A percentile compares a stretch with the other conserved stretches of the same genome.
Conservation (phyloP, 2,113 vertebrate species). For the Microcebus tavaratra region DNA sequence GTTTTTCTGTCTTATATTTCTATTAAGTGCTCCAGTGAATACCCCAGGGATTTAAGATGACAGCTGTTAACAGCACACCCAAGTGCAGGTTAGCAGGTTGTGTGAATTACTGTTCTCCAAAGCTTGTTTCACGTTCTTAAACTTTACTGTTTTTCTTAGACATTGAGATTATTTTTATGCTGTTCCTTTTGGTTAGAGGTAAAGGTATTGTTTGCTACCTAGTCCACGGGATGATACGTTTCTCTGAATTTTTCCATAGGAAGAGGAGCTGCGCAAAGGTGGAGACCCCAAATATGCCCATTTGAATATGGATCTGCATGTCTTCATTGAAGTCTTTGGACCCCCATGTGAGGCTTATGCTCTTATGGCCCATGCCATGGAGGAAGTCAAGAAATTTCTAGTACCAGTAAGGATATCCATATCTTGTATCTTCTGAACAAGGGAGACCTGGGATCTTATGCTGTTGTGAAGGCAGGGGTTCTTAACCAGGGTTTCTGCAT, state of each 20-base stretch:
- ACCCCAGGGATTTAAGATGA: background rate
- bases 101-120: background rate
- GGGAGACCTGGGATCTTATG: background rate
- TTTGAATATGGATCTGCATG: conserved; percentile 95
- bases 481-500: background rate
- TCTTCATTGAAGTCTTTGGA: conserved; percentile 97
- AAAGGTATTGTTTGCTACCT: background rate
- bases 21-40: background rate
- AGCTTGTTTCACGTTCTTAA: conserved; percentile 10
- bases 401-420: conserved; percentile 89
- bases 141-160: background rate
- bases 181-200: background rate
- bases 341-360: conserved; percentile 96
- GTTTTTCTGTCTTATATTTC: conserved; percentile 4
- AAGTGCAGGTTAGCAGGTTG: background rate
- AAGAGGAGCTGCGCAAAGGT: conserved; percentile 95
- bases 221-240: background rate
- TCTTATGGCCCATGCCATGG: conserved; percentile 98
- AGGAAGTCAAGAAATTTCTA: conserved; percentile 98
- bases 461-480: background rate
- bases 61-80: background rate
- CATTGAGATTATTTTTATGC: background rate
- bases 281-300: conserved; percentile 97
- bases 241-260: conserved; percentile 83
- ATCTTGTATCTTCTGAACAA: conserved; percentile 2